phyloP scores from a whole-genome alignment of 2,888 invertebrate species.

The Doris montereyensis region DNA sequence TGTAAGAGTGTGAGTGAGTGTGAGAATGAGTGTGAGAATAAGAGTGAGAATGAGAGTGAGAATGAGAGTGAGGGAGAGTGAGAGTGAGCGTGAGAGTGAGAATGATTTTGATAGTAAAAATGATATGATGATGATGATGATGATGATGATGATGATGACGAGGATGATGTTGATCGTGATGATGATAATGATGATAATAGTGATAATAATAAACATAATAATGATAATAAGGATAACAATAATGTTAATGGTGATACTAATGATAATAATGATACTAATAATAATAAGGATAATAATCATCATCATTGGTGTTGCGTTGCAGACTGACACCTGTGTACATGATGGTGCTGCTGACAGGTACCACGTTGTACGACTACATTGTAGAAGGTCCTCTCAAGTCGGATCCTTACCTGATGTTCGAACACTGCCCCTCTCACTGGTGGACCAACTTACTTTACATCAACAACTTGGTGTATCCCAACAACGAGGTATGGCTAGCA shows the following conservation, averaged over 20 bases:
- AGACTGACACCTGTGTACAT: conserved; percentile 71
- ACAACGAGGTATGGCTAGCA: conserved; percentile 58
- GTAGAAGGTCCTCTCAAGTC: conserved; percentile 70
- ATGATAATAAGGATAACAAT: neutral
- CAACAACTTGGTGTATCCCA: conserved; percentile 60
- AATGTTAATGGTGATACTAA: neutral
- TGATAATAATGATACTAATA: neutral
- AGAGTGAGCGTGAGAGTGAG: too few relatives aligned
- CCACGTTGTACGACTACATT: conserved; percentile 65
- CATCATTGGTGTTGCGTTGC: neutral
- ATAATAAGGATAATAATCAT: neutral
- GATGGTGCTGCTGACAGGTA: conserved; percentile 64
- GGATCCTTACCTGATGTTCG: conserved; percentile 50
- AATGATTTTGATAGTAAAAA: too few relatives aligned
- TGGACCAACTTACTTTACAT: conserved; percentile 68
- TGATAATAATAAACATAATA: too few relatives aligned
- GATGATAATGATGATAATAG: neutral
- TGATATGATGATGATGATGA: neutral
- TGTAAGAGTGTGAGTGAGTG: too few relatives aligned
- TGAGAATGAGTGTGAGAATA: too few relatives aligned
- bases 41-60: too few relatives aligned
- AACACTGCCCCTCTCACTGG: conserved; percentile 62
- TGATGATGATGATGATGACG: neutral
- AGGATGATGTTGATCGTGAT: neutral
- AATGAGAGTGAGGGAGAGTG: too few relatives aligned